phyloP scores from a whole-genome alignment of 2,888 invertebrate species.

The Caenorhabditis auriculariae region DNA sequence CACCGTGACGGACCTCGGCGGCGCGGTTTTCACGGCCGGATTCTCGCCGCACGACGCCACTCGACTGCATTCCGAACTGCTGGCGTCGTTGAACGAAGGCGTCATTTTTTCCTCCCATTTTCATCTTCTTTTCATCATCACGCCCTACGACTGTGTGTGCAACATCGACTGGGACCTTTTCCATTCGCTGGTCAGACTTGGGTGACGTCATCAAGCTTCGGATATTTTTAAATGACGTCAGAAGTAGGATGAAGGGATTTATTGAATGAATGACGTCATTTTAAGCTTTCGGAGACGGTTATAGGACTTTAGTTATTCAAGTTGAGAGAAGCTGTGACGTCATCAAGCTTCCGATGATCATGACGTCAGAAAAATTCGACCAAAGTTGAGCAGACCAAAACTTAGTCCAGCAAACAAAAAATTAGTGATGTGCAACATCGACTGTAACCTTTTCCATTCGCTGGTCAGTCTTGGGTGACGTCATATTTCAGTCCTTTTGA shows the following conservation, averaged over 20 bases:
- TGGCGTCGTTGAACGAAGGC: conserved; percentile 72
- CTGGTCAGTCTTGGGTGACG: conserved; percentile 34
- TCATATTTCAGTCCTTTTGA: background rate
- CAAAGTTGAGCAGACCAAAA: too few species aligned
- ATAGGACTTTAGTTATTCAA: too few species aligned
- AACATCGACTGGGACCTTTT: conserved; percentile 54
- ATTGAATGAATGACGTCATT: too few species aligned
- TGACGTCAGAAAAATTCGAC: too few species aligned
- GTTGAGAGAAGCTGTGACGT: too few species aligned
- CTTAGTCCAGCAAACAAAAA: too few species aligned
- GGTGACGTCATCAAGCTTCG: background rate
- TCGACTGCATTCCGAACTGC: conserved; percentile 77
- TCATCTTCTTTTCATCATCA: conserved; percentile 84
- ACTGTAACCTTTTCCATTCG: conserved; percentile 52
- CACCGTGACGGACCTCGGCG: conserved; percentile 69
- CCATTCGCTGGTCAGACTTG: conserved; percentile 36
- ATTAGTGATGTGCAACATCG: conserved; percentile 36
- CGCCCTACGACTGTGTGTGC: conserved; percentile 73
- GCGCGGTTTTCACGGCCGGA: conserved; percentile 83
- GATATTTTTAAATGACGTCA: too few species aligned
- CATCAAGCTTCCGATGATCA: too few species aligned
- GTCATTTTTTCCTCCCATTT: conserved; percentile 80
- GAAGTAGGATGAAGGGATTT: too few species aligned
- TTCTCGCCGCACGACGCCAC: conserved; percentile 77
- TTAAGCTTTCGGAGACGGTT: too few species aligned